phyloP scores from a whole-genome alignment of 2,888 invertebrate genomes.

The Ophion slaviceki region DNA sequence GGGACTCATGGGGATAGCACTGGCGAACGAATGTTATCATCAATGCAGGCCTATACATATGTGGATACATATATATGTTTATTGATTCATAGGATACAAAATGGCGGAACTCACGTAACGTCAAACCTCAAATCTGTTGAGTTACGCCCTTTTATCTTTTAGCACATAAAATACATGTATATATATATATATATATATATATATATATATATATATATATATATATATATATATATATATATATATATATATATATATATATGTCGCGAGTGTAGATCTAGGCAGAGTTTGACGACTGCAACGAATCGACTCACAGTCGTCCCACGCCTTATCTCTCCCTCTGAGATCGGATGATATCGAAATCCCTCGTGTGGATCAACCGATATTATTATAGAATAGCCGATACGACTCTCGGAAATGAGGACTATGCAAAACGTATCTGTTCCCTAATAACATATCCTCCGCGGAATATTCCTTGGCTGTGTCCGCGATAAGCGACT shows the following conservation, averaged over 20 bases:
- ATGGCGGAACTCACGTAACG: neutral
- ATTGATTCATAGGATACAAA: neutral
- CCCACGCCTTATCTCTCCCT: constrained; percentile 54
- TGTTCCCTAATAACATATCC: constrained; percentile 52
- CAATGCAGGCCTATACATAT: neutral
- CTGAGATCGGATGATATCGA: constrained; percentile 52
- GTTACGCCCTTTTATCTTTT: constrained; percentile 12
- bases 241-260: neutral
- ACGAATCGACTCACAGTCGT: constrained; percentile 47
- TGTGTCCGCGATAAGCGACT: constrained; percentile 47
- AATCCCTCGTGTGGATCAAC: constrained; percentile 44
- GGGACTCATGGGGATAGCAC: constrained; percentile 6
- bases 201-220: neutral
- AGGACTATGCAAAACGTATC: constrained; percentile 56
- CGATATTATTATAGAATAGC: constrained; percentile 44
- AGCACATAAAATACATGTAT: constrained; percentile 7
- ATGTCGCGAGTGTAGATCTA: neutral
- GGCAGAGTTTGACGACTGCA: constrained; percentile 45
- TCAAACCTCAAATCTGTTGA: neutral
- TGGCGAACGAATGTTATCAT: constrained; percentile 23
- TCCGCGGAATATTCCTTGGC: constrained; percentile 34
- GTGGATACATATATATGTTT: neutral
- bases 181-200: neutral
- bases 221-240: neutral
- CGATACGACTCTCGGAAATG: constrained; percentile 43